Evolutionary conservation across 2,888 invertebrate genomes (phyloP).

Genomic region (Galeopsomyia nigrocyanea): DNA sequence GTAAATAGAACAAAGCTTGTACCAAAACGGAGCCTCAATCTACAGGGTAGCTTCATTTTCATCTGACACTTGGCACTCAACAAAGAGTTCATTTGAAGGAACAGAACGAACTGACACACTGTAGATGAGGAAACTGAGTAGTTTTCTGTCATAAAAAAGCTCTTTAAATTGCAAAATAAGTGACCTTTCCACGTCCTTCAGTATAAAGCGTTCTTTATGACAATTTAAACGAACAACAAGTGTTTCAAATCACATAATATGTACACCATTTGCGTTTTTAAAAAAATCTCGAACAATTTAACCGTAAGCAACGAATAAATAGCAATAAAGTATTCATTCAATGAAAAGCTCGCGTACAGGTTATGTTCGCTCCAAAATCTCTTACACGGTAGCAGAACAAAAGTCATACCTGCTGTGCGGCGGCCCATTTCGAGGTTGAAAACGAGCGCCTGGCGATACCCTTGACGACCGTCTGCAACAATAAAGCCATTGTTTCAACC

Average conservation of each 20-base stretch:
- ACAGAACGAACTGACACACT: no score
- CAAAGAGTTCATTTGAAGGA: no score
- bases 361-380: slow-evolving; percentile 37
- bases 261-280: no score
- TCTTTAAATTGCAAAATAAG: slow-evolving; percentile 10
- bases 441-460: slow-evolving; percentile 62
- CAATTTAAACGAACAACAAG: not conserved
- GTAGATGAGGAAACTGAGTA: not conserved
- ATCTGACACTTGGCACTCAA: no score
- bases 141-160: slow-evolving; percentile 38
- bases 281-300: not conserved
- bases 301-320: not conserved
- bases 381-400: not conserved
- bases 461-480: slow-evolving; percentile 59
- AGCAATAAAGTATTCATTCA: not conserved
- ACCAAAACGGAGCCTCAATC: slow-evolving; percentile 15
- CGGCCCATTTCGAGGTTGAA: slow-evolving; percentile 65
- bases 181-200: slow-evolving; percentile 55
- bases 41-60: slow-evolving; percentile 6
- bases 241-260: no score
- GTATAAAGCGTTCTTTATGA: slow-evolving; percentile 1
- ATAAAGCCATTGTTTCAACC: slow-evolving; percentile 11
- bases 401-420: slow-evolving; percentile 64
- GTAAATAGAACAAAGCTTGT: not conserved
- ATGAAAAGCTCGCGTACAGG: slow-evolving; percentile 22